phyloP scores from a whole-genome alignment of 2,113 vertebrate species.

The Dendropsophus ebraccatus region DNA sequence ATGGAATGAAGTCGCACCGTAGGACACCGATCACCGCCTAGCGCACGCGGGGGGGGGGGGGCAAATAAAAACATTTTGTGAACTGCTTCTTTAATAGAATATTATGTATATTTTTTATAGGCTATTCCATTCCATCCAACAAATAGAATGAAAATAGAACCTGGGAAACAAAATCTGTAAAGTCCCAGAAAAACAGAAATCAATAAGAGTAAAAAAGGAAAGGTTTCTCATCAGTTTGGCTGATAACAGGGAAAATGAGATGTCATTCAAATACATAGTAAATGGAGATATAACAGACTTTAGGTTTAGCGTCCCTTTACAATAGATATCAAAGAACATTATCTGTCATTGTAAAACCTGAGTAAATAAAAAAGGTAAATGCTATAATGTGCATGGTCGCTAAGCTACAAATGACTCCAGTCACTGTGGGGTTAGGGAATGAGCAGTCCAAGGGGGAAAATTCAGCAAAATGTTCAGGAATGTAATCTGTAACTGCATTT shows the following conservation, averaged over 20 bases:
- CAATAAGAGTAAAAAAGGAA: not conserved
- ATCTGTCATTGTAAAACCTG: not conserved
- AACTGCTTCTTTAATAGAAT: too few relatives aligned
- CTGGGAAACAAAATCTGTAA: too few relatives aligned
- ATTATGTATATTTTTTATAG: too few relatives aligned
- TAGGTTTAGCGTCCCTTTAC: not conserved
- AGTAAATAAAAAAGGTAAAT: not conserved
- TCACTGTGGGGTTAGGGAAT: not conserved
- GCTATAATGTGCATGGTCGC: not conserved
- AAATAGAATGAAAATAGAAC: too few relatives aligned
- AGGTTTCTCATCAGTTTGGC: not conserved
- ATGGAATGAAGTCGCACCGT: too few relatives aligned
- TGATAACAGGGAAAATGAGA: not conserved
- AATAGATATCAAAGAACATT: not conserved
- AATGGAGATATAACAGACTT: not conserved
- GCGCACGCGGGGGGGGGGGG: too few relatives aligned
- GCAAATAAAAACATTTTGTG: too few relatives aligned
- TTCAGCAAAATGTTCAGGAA: not conserved
- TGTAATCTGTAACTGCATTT: not conserved
- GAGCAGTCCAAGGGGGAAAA: not conserved
- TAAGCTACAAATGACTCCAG: constrained; percentile 2
- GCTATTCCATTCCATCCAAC: too few relatives aligned
- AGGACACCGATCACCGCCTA: too few relatives aligned
- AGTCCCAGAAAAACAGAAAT: not conserved
- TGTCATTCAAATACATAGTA: not conserved